phyloP scores from a whole-genome alignment of 1,140 invertebrate genomes.

The Triops longicaudatus region DNA sequence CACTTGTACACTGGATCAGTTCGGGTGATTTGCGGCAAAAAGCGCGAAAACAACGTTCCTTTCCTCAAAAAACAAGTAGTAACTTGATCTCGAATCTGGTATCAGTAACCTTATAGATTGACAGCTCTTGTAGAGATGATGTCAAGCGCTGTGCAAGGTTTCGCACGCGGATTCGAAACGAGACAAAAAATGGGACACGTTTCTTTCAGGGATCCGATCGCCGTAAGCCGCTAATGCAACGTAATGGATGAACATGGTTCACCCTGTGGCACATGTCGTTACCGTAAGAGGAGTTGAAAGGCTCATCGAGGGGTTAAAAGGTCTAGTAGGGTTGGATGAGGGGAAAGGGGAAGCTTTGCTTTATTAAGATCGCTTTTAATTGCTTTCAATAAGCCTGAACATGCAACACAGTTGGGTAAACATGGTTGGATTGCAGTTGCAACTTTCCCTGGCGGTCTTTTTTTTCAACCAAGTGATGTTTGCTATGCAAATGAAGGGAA shows the following conservation, averaged over 20 bases:
- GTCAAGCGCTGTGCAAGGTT: background rate
- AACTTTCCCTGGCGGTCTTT: background rate
- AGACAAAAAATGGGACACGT: background rate
- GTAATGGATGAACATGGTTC: conserved; percentile 15
- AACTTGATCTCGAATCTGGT: background rate
- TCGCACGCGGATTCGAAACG: background rate
- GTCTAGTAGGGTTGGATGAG: background rate
- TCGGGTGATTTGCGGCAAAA: background rate
- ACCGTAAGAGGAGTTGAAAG: background rate
- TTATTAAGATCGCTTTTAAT: background rate
- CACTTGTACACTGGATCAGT: background rate
- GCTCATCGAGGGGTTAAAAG: background rate
- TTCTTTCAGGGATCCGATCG: background rate
- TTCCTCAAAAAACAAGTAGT: background rate
- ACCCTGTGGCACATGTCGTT: conserved; percentile 10
- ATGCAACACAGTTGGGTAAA: background rate
- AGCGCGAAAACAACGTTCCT: background rate
- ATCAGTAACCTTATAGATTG: background rate
- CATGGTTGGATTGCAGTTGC: background rate
- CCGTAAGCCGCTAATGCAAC: conserved; percentile 10
- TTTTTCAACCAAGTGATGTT: background rate
- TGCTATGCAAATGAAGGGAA: background rate
- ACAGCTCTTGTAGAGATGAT: background rate
- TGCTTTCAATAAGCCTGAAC: background rate
- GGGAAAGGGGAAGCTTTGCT: background rate